Evolutionary conservation across 1,140 invertebrate genomes (phyloP), one percentile per base, ranked within the genome.

Genomic region (Drosophila subpulchrella): DNA sequence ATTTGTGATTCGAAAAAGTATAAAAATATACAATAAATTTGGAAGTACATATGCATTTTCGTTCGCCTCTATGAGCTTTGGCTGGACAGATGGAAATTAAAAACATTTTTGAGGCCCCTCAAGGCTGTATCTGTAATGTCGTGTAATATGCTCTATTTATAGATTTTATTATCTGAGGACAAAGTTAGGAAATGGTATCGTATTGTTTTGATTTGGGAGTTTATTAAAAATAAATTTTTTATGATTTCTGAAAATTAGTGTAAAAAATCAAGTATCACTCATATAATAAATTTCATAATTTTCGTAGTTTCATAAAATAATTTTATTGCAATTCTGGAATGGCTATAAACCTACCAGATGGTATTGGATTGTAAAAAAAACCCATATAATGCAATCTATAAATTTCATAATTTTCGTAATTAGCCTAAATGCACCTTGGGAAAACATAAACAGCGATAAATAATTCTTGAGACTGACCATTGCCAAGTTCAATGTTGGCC

Each of bases 401-500:
- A 20, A 48, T 65, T 42, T 51, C 30, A 24, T 42, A 51, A 67
- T n/a, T 38, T 27, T 17, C 11, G 11, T 17, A 20, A 17, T 39
- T 71, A 38, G 20, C 4, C 20, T 3, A 17, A 11, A 60, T 71
- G 65, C 66, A 71, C 44, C 32, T 71, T 12, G 65, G 65, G 34
- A 27, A 54, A 38, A 50, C 66, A 71, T 41, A 71, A 71, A 71
- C 65, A 71, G 34, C 20, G 36, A 47, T 68, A 71, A 70, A 71
- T 71, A 71, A 71, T 70, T 41, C 65, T 47, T 71, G 65, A 71
- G 53, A 41, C 68, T 72, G 65, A 20, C 68, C 68, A 72, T 71
- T 39, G 68, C 66, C 66, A 71, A 72, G 68, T 72, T 71, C 68
- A 72, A 36, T 72, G 68, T 47, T 71, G 30, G 41, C 30, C 68